These are phyloP conservation scores for Epicauta chinensis DNA, from an alignment of 1,140 invertebrate species.

Conservation along the genomic window DNA sequence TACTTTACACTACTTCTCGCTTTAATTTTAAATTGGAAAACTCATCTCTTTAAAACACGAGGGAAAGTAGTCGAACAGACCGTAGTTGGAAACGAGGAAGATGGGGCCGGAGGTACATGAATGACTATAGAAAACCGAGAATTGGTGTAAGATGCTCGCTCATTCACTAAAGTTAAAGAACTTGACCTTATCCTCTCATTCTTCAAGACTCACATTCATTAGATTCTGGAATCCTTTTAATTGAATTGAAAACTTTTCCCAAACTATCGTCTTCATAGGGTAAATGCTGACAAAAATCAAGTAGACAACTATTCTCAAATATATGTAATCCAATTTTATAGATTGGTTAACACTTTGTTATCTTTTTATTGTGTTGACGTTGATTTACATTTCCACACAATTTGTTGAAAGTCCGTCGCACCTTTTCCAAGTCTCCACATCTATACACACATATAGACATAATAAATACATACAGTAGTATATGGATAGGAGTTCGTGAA, in stretches of 20 bases:
- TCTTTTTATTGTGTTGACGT: too few relatives aligned
- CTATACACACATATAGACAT: too few relatives aligned
- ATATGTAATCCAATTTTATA: too few relatives aligned
- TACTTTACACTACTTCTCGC: conserved; percentile 29
- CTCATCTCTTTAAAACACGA: conserved; percentile 34
- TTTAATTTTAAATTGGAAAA: conserved; percentile 36
- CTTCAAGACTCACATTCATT: too few relatives aligned
- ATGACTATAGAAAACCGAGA: conserved; percentile 6
- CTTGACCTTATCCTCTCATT: not conserved
- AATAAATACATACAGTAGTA: not conserved
- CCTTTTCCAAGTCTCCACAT: not conserved
- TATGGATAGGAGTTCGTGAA: not conserved
- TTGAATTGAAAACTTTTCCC: too few relatives aligned
- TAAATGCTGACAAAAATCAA: too few relatives aligned
- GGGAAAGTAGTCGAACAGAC: conserved; percentile 17
- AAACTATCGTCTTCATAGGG: too few relatives aligned
- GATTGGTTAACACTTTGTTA: too few relatives aligned
- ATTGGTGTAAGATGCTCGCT: conserved; percentile 1
- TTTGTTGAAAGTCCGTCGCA: too few relatives aligned
- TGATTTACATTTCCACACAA: too few relatives aligned
- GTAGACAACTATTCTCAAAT: too few relatives aligned
- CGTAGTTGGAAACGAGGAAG: conserved; percentile 11
- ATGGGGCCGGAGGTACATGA: conserved; percentile 11
- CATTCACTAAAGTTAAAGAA: conserved; percentile 19
- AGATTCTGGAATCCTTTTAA: too few relatives aligned